phyloP scores from a whole-genome alignment of 1,140 invertebrate species.

The Zaprionus ghesquierei region DNA sequence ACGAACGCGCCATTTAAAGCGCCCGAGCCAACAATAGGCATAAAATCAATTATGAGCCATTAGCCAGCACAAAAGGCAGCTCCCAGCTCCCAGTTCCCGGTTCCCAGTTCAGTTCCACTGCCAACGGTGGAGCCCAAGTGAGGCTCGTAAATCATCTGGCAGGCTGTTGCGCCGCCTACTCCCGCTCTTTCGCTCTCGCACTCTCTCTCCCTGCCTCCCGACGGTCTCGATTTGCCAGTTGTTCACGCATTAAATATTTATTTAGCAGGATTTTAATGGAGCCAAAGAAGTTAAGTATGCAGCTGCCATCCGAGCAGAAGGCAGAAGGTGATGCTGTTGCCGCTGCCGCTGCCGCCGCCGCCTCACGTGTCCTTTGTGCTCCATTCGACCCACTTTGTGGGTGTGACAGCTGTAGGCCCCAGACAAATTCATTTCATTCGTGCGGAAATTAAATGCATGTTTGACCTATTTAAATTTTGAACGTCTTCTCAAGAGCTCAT shows the following conservation, averaged over 20 bases:
- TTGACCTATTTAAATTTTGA: slow-evolving; percentile 72
- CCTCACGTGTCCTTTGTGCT: slow-evolving; percentile 50
- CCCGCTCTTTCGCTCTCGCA: not conserved
- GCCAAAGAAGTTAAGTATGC: slow-evolving; percentile 74
- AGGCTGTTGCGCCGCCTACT: slow-evolving; percentile 55
- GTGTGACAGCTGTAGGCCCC: slow-evolving; percentile 56
- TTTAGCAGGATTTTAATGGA: slow-evolving; percentile 78
- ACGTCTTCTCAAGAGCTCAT: slow-evolving; percentile 33
- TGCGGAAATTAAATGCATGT: slow-evolving; percentile 78
- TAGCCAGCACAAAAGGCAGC: slow-evolving; percentile 48
- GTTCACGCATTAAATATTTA: slow-evolving; percentile 78
- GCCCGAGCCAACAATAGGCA: slow-evolving; percentile 67
- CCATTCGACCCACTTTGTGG: slow-evolving; percentile 25
- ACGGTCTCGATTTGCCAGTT: slow-evolving; percentile 40
- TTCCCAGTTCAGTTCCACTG: not conserved
- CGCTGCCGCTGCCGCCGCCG: too few species aligned
- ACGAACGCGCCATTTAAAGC: slow-evolving; percentile 66
- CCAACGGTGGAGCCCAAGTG: slow-evolving; percentile 15
- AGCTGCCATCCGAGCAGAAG: slow-evolving; percentile 29
- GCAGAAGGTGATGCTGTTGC: slow-evolving; percentile 49
- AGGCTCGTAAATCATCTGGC: slow-evolving; percentile 72
- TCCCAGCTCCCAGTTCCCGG: not conserved
- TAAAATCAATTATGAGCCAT: slow-evolving; percentile 79
- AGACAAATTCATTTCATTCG: slow-evolving; percentile 76
- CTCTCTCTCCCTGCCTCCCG: not conserved